Base-by-base conservation (phyloP, 2,888 invertebrate species). In the Tridacna crocea region DNA sequence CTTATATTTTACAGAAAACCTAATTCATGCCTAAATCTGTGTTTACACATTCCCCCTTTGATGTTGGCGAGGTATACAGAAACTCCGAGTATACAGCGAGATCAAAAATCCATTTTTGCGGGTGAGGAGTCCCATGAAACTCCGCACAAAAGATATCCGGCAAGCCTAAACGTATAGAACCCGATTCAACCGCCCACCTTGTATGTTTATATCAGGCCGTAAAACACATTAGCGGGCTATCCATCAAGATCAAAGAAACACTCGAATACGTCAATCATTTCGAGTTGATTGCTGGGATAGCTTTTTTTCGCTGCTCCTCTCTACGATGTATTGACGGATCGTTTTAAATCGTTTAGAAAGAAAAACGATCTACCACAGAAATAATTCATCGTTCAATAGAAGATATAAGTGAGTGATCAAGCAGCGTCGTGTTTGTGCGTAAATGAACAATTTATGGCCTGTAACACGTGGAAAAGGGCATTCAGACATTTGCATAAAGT, bases 261-360 rank as follows among this genome's bases (percentile, higher is more conserved):
- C 81, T 83, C 80, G 87, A 82, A 90, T 80, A 84, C 88, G 89
- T 89, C 90, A 89, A 88, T 90, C 90, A 90, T 70, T 61, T 63
- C 58, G 51, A 36, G 58, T 46, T 66, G 66, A 66, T 36, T 66
- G 36, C 47, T 36, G 66, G 55, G 27, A 70, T 75, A 22, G 66
- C 51, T 51, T 36, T 66, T 65, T 75, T 75, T 68, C 51, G 51
- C n/a, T 26, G 27, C 46, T 15, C 10, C 55, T 55, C 55, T 55
- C 55, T 55, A 55, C 55, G 55, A 19, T 55, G 15, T 15, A 15
- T 19, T 55, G 17, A 19, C 19, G 19, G 55, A 55, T 19, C 55
- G 17, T 15, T 55, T 55, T 55, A 19, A 55, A 55, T 55, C 17
- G 55, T 55, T 55, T 55, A 19, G 55, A 55, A 36, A 4, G 36